Evolutionary conservation across 2,888 invertebrate genomes (phyloP).

Genomic region (Neria commutata): DNA sequence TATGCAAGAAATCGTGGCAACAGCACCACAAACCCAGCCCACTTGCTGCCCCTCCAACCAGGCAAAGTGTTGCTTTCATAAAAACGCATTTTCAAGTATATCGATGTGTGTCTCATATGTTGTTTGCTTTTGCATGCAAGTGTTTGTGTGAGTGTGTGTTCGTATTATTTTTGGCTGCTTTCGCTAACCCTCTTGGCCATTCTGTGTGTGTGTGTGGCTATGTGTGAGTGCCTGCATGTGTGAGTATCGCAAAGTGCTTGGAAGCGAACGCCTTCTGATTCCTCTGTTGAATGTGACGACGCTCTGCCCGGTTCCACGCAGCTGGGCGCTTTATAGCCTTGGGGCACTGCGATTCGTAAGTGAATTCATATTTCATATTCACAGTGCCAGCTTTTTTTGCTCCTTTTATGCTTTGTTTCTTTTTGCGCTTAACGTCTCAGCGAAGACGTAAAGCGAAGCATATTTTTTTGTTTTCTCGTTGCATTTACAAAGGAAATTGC

Average conservation of each 20-base stretch:
- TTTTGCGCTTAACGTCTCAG: no score
- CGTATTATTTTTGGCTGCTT: slow-evolving; percentile 2
- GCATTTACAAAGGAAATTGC: neutral
- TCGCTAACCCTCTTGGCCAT: neutral
- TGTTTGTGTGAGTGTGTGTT: no score
- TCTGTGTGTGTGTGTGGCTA: no score
- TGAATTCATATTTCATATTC: slow-evolving; percentile 59
- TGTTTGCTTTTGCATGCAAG: no score
- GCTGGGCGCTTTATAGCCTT: slow-evolving; percentile 48
- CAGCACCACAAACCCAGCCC: neutral
- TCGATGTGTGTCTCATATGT: slow-evolving; percentile 12
- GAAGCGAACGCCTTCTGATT: no score
- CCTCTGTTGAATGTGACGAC: no score
- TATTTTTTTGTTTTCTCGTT: neutral
- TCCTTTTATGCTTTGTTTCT: no score
- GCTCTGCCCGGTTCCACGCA: neutral
- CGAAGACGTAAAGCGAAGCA: no score
- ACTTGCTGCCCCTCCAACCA: neutral
- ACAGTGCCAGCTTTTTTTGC: no score
- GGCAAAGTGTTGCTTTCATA: no score
- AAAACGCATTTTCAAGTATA: slow-evolving; percentile 21
- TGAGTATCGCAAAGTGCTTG: no score
- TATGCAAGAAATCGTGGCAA: slow-evolving; percentile 17
- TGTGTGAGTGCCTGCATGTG: no score
- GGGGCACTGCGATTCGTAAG: slow-evolving; percentile 55